Percentiles rank a stretch among this genome's conserved stretches.
Conservation (phyloP, 2,113 vertebrate genomes). For the Amblyopsis rosae region DNA sequence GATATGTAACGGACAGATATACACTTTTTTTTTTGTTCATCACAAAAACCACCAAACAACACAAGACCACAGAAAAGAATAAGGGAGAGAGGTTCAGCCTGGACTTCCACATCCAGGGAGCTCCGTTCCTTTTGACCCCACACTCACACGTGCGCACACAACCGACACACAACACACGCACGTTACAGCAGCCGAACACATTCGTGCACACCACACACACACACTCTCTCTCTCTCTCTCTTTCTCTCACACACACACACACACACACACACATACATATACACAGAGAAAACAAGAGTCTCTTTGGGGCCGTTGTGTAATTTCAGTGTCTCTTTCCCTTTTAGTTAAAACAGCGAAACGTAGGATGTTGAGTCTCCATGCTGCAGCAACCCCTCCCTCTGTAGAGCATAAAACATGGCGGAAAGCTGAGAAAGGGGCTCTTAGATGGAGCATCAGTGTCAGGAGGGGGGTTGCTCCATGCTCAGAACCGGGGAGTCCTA, state of each 20-base stretch:
- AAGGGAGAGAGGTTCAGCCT: slow-evolving; percentile 69
- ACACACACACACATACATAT: slow-evolving; percentile 21
- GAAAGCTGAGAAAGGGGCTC: slow-evolving; percentile 52
- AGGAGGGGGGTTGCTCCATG: slow-evolving; percentile 36
- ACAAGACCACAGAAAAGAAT: slow-evolving; percentile 83
- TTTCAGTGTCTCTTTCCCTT: slow-evolving; percentile 70
- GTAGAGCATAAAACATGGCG: slow-evolving; percentile 62
- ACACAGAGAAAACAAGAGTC: slow-evolving; percentile 53
- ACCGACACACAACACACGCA: slow-evolving; percentile 5
- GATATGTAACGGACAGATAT: slow-evolving; percentile 87
- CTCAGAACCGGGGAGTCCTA: slow-evolving; percentile 75
- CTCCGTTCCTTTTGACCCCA: slow-evolving; percentile 66
- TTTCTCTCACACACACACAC: slow-evolving; percentile 55
- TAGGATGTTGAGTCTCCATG: slow-evolving; percentile 72
- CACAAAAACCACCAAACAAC: slow-evolving; percentile 85
- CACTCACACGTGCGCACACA: slow-evolving; percentile 17
- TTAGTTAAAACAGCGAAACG: slow-evolving; percentile 74
- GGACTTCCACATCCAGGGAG: slow-evolving; percentile 63
- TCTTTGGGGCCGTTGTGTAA: slow-evolving; percentile 69
- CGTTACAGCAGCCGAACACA: slow-evolving; percentile 49
- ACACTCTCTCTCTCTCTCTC: slow-evolving; percentile 42
- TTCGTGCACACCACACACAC: slow-evolving; percentile 54
- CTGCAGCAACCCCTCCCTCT: slow-evolving; percentile 44
- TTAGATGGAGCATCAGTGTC: slow-evolving; percentile 55
- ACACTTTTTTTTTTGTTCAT: slow-evolving; percentile 76